A percentile compares a stretch with the other conserved stretches of the same genome.
phyloP scores from a whole-genome alignment of 2,113 vertebrate genomes.

The Anhinga anhinga region DNA sequence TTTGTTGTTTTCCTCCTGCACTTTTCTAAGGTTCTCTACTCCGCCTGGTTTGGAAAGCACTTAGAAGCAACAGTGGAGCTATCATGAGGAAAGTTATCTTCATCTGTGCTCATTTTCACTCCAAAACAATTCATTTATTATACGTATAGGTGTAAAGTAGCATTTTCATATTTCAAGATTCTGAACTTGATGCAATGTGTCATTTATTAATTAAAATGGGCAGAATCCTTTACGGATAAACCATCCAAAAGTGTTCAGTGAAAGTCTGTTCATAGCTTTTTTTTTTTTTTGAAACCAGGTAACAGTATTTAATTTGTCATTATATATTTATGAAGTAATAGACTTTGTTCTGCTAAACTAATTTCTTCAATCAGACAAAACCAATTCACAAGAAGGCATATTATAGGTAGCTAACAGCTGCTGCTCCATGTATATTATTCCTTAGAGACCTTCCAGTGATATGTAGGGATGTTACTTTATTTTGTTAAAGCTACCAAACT shows the following conservation, averaged over 20 bases:
- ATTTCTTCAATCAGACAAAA: constrained; percentile 6
- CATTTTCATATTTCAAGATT: neutral
- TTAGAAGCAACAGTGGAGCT: neutral
- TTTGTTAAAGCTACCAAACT: neutral
- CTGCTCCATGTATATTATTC: neutral
- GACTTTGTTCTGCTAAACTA: neutral
- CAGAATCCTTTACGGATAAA: neutral
- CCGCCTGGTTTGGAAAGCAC: neutral
- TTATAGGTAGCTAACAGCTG: neutral
- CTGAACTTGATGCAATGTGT: neutral
- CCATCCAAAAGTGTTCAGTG: neutral
- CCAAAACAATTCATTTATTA: neutral
- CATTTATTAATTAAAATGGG: neutral
- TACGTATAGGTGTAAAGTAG: neutral
- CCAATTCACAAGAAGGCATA: neutral
- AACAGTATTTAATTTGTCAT: constrained; percentile 1
- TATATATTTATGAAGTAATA: constrained; percentile 18
- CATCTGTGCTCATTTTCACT: neutral
- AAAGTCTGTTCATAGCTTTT: neutral
- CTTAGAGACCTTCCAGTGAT: neutral
- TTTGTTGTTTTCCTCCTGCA: neutral
- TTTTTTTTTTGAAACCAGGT: neutral
- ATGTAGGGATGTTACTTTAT: neutral
- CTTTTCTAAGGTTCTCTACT: neutral
- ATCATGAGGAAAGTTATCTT: neutral